Conservation (phyloP, 1,140 invertebrate species). For the Aricia agestis region DNA sequence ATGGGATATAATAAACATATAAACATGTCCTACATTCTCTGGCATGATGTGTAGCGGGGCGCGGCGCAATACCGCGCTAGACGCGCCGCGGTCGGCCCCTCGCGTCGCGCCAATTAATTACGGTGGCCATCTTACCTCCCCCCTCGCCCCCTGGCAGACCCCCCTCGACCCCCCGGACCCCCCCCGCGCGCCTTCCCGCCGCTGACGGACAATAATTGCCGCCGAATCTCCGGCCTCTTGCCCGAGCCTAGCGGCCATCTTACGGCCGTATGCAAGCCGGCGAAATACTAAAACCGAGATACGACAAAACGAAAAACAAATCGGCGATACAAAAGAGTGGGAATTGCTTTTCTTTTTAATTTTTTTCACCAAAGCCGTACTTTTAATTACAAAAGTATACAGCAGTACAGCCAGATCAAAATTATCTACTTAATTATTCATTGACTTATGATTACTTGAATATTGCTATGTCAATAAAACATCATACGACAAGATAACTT, state of each 20-base stretch:
- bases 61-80: conserved; percentile 61
- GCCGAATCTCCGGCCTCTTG: conserved; percentile 61
- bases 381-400: not conserved
- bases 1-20: not conserved
- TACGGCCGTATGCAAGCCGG: not conserved
- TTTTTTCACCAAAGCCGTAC: not conserved
- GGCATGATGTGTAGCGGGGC: not conserved
- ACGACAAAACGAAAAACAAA: not conserved
- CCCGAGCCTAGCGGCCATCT: conserved; percentile 34
- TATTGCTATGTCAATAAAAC: too few relatives aligned
- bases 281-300: not conserved
- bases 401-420: not conserved
- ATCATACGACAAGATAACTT: too few relatives aligned
- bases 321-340: not conserved
- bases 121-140: conserved; percentile 69
- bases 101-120: conserved; percentile 75
- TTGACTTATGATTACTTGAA: too few relatives aligned
- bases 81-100: conserved; percentile 69
- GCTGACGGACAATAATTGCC: conserved; percentile 70
- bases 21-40: not conserved
- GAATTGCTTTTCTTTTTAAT: not conserved
- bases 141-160: conserved; percentile 22
- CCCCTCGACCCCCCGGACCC: conserved; percentile 17
- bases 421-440: too few relatives aligned
- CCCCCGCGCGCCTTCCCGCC: conserved; percentile 31